Conservation (phyloP, 2,113 vertebrate species). For the Smithornis capensis region DNA sequence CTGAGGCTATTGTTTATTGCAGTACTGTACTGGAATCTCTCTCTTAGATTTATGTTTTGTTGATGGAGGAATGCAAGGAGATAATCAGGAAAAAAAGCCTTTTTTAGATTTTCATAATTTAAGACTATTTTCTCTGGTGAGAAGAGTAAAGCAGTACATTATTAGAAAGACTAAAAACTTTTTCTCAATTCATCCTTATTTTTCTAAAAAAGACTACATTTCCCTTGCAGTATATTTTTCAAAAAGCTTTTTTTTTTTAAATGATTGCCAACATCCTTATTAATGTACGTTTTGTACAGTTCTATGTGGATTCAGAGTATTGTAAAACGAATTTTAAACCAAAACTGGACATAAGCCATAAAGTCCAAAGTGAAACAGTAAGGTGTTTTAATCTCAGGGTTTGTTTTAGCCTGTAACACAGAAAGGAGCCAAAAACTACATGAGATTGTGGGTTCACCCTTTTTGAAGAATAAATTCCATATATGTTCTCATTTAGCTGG, state of each 20-base stretch:
- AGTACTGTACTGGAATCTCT: not conserved
- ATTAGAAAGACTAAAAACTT: not conserved
- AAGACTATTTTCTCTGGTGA: not conserved
- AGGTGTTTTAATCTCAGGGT: not conserved
- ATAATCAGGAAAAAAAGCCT: not conserved
- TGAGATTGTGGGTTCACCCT: not conserved
- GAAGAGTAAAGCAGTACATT: not conserved
- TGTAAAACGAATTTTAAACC: not conserved
- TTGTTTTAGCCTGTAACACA: not conserved
- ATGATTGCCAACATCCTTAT: not conserved
- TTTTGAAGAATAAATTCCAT: not conserved
- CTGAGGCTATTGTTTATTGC: not conserved
- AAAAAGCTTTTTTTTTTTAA: not conserved
- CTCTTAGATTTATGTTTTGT: not conserved
- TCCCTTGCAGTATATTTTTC: not conserved
- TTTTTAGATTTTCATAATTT: not conserved
- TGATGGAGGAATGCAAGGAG: not conserved
- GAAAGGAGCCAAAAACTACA: conserved; percentile 19
- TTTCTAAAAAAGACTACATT: not conserved
- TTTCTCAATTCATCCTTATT: not conserved
- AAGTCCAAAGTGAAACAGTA: not conserved
- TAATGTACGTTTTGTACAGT: not conserved
- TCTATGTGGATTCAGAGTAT: not conserved
- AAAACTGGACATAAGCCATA: not conserved
- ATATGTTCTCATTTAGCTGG: not conserved